A percentile compares a stretch with the other conserved stretches of the same genome.
Conservation (phyloP, 2,888 invertebrate genomes). For the Aphidoletes aphidimyza region DNA sequence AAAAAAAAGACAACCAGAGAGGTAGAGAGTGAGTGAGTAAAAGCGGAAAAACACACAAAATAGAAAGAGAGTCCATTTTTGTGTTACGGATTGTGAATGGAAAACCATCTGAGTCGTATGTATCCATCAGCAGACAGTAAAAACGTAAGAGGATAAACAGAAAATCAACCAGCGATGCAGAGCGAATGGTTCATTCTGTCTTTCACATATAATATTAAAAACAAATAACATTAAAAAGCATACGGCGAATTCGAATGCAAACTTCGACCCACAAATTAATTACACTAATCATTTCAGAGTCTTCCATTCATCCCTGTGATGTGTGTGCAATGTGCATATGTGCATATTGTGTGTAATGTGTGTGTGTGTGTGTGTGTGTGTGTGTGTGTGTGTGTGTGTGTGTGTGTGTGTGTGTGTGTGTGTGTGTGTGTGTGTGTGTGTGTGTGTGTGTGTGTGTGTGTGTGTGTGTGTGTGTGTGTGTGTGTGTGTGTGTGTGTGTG, state of each 20-base stretch:
- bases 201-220: constrained; percentile 23
- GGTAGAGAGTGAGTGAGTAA: constrained; percentile 11
- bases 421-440: background rate
- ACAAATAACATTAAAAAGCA: constrained; percentile 51
- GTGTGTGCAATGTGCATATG: background rate
- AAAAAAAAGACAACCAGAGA: background rate
- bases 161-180: background rate
- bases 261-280: constrained; percentile 51
- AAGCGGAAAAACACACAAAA: background rate
- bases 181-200: background rate
- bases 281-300: constrained; percentile 46
- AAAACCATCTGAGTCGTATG: too few relatives aligned
- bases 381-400: background rate
- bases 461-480: background rate
- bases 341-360: background rate
- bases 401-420: background rate
- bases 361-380: background rate
- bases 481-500: background rate
- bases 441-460: background rate
- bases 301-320: background rate
- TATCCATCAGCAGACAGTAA: background rate
- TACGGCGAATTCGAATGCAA: constrained; percentile 44
- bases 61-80: too few relatives aligned
- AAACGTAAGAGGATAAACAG: constrained; percentile 22
- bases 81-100: too few relatives aligned